Conservation (phyloP, 2,888 invertebrate genomes). For the Heliothis peltigera region DNA sequence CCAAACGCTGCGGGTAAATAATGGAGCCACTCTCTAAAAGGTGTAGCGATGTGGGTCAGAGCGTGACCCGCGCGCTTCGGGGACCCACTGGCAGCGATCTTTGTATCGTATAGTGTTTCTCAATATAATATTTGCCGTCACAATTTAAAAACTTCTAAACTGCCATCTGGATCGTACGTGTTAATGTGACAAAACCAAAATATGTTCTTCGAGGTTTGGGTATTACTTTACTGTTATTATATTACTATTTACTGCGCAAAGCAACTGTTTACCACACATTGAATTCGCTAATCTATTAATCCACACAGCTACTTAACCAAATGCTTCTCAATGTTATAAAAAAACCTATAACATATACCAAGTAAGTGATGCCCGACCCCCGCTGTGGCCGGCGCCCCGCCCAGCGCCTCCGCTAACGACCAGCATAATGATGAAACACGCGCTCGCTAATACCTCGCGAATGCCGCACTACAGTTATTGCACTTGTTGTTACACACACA, state of each 20-base stretch:
- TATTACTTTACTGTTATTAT: no score
- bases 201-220: no score
- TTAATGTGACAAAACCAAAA: no score
- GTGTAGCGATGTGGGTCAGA: slow-evolving; percentile 47
- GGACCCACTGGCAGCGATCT: slow-evolving; percentile 14
- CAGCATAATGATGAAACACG: slow-evolving; percentile 57
- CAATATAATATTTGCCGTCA: no score
- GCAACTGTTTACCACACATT: no score
- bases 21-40: slow-evolving; percentile 48
- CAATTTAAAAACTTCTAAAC: no score
- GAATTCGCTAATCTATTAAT: no score
- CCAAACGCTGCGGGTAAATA: slow-evolving; percentile 40
- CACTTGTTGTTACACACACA: slow-evolving; percentile 27
- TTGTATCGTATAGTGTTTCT: no score
- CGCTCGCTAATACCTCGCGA: slow-evolving; percentile 45
- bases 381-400: slow-evolving; percentile 24
- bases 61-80: slow-evolving; percentile 29
- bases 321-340: not conserved
- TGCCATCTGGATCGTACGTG: no score
- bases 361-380: not conserved
- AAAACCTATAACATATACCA: not conserved
- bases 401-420: slow-evolving; percentile 37
- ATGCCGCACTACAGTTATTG: slow-evolving; percentile 40
- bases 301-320: no score
- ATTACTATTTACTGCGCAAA: no score